Percentiles rank a stretch among this genome's conserved stretches.
phyloP scores from a whole-genome alignment of 2,888 invertebrate species.

The Seira ritae region DNA sequence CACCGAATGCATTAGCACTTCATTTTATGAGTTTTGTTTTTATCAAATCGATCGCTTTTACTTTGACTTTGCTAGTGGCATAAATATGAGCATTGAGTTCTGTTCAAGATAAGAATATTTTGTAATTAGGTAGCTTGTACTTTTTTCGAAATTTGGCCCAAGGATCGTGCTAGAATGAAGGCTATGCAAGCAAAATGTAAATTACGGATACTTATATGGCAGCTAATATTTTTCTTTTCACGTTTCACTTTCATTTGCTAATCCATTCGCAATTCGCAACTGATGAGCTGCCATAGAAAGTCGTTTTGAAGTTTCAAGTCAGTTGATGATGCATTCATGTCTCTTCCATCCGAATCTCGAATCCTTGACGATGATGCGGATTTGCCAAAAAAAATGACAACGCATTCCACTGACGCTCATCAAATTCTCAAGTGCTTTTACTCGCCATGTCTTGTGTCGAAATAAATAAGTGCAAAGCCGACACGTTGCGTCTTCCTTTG shows the following conservation, averaged over 20 bases:
- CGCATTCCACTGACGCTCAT: not conserved
- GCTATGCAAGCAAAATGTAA: too few species aligned
- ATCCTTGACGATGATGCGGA: not conserved
- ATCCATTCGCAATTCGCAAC: not conserved
- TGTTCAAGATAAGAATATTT: too few species aligned
- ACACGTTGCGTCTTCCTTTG: not conserved
- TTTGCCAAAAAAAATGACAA: not conserved
- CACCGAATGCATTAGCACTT: not conserved
- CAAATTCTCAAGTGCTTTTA: too few species aligned
- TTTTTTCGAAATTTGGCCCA: too few species aligned
- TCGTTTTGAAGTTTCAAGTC: not conserved
- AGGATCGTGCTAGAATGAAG: too few species aligned
- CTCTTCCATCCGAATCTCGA: not conserved
- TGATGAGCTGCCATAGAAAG: not conserved
- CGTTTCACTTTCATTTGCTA: not conserved
- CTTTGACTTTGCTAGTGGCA: not conserved
- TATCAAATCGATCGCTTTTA: too few species aligned
- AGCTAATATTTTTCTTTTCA: not conserved
- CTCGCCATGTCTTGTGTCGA: too few species aligned
- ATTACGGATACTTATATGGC: too few species aligned
- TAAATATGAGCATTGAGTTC: not conserved
- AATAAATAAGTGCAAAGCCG: not conserved
- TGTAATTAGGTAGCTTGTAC: too few species aligned
- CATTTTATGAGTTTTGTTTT: too few species aligned
- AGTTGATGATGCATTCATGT: slow-evolving; percentile 3